Percentiles rank a stretch among this genome's conserved stretches.
Conservation (phyloP, 2,797 vertebrate genomes). For the Danio kyathit region DNA sequence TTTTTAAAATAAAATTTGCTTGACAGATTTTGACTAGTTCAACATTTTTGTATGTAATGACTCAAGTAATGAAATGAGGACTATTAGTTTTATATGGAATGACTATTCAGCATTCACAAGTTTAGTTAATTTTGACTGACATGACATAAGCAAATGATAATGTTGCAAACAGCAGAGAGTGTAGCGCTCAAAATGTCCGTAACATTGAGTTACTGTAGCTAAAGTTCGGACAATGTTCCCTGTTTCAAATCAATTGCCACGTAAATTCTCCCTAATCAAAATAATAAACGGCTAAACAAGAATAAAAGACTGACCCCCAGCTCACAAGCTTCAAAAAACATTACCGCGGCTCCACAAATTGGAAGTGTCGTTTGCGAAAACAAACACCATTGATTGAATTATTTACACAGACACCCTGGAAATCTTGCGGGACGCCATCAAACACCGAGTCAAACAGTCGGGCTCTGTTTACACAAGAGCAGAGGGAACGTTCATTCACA, state of each 20-base stretch:
- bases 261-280: conserved; percentile 17
- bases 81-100: no score
- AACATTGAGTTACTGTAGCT: no score
- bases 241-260: not conserved
- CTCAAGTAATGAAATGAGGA: no score
- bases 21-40: no score
- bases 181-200: no score
- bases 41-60: no score
- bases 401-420: conserved; percentile 35
- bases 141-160: no score
- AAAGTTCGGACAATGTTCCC: no score
- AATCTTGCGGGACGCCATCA: conserved; percentile 6
- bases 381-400: conserved; percentile 19
- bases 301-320: conserved; percentile 11
- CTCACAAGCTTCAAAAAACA: conserved; percentile 8
- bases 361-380: conserved; percentile 6
- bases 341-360: conserved; percentile 7
- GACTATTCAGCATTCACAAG: no score
- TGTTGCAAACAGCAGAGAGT: no score
- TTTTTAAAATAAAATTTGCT: no score
- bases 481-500: conserved; percentile 17
- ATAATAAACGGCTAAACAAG: conserved; percentile 13
- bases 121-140: no score
- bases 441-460: conserved; percentile 1
- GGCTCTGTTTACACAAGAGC: conserved; percentile 23